A percentile compares a stretch with the other conserved stretches of the same genome.
Evolutionary conservation across 2,797 vertebrate species (phyloP).

Genomic region (Melanotaenia parkinsoni): DNA sequence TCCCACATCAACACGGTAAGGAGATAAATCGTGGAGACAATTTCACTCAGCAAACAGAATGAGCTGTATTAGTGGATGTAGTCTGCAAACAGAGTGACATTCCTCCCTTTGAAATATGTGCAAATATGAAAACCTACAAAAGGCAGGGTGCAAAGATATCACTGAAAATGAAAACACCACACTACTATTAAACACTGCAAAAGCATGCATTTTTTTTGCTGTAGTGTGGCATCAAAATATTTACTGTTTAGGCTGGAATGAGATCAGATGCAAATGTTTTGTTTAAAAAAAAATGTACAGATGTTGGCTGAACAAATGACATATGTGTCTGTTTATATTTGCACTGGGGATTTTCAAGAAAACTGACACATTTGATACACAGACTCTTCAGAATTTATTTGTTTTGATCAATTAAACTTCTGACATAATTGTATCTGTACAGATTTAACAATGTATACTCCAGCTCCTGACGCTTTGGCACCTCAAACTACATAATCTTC

Average conservation of each 20-base stretch:
- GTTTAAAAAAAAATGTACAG: not conserved
- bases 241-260: not conserved
- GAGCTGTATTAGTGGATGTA: not conserved
- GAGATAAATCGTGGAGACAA: slow-evolving; percentile 20
- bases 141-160: not conserved
- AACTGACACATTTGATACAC: not conserved
- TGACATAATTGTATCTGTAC: slow-evolving; percentile 17
- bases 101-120: not conserved
- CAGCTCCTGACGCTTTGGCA: slow-evolving; percentile 5
- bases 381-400: not conserved
- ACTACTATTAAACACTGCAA: not conserved
- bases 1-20: slow-evolving; percentile 8
- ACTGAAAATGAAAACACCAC: not conserved
- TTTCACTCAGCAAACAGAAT: slow-evolving; percentile 35
- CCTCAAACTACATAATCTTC: slow-evolving; percentile 6
- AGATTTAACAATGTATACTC: slow-evolving; percentile 6
- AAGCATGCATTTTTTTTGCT: not conserved
- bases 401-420: slow-evolving; percentile 8
- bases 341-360: not conserved
- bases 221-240: not conserved
- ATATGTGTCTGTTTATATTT: no score
- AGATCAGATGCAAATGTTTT: not conserved
- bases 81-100: slow-evolving; percentile 16
- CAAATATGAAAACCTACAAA: slow-evolving; percentile 1
- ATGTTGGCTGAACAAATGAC: not conserved